Percentiles rank a stretch among this genome's conserved stretches.
phyloP scores from a whole-genome alignment of 2,113 vertebrate species.

The Paramormyrops kingsleyae region DNA sequence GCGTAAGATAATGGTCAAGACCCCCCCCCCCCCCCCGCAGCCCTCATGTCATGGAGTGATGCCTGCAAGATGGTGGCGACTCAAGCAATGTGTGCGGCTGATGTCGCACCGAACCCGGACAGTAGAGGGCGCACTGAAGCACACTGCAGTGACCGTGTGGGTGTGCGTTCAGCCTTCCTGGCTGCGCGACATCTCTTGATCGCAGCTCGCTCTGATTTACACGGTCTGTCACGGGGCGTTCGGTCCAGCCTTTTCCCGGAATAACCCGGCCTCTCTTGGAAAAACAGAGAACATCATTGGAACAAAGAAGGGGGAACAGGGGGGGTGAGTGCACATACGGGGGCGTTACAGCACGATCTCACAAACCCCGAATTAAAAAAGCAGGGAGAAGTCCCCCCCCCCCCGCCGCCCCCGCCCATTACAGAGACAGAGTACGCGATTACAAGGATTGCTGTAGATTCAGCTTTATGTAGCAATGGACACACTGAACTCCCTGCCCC shows the following conservation, averaged over 20 bases:
- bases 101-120: not conserved
- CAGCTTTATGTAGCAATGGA: constrained; percentile 11
- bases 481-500: not conserved
- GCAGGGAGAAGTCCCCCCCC: constrained; percentile 34
- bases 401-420: not conserved
- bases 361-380: constrained; percentile 40
- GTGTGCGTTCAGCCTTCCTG: constrained; percentile 37
- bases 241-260: constrained; percentile 50
- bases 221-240: constrained; percentile 40
- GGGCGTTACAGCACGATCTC: not conserved
- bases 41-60: not conserved
- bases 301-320: constrained; percentile 31
- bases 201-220: constrained; percentile 57
- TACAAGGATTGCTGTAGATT: not conserved
- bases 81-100: not conserved
- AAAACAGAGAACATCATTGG: constrained; percentile 32
- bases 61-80: not conserved
- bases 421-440: not conserved
- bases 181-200: constrained; percentile 50
- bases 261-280: constrained; percentile 38
- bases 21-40: not conserved
- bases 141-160: not conserved
- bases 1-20: not conserved
- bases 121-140: not conserved
- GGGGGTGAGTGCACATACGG: constrained; percentile 3